Percentiles rank a stretch among this genome's conserved stretches.
These are phyloP conservation scores for Caenorhabditis drosophilae DNA, from an alignment of 2,888 invertebrate genomes.

Conservation along the genomic window DNA sequence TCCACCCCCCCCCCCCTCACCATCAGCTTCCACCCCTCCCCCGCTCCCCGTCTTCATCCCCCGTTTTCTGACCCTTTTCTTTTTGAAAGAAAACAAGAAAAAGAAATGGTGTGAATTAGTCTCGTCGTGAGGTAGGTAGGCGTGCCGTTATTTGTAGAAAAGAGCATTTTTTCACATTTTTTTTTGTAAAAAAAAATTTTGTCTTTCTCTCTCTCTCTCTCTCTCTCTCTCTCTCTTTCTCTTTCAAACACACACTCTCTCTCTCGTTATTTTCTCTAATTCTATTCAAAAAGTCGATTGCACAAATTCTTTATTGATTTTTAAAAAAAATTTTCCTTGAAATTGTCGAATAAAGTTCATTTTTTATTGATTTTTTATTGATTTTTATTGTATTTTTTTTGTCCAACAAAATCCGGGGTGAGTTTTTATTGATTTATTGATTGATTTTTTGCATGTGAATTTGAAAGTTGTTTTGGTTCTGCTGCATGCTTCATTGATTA, in stretches of 20 bases:
- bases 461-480: too few relatives aligned
- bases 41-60: background rate
- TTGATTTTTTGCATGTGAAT: background rate
- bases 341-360: background rate
- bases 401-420: too few relatives aligned
- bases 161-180: constrained; percentile 11
- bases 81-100: background rate
- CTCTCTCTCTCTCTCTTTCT: too few relatives aligned
- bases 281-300: constrained; percentile 3
- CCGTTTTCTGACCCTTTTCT: background rate
- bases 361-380: background rate
- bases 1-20: too few relatives aligned
- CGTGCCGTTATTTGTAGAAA: constrained; percentile 42
- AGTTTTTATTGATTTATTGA: background rate
- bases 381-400: too few relatives aligned
- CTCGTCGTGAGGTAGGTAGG: constrained; percentile 46
- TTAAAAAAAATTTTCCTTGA: background rate
- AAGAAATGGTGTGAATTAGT: constrained; percentile 12
- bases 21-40: too few relatives aligned
- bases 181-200: background rate
- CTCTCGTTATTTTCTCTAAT: constrained; percentile 1
- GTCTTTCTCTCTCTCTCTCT: constrained; percentile 3
- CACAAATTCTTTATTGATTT: background rate
- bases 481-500: constrained; percentile 10
- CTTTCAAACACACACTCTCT: too few relatives aligned